Conservation (phyloP, 1,140 invertebrate species). For the Bacillus rossius region DNA sequence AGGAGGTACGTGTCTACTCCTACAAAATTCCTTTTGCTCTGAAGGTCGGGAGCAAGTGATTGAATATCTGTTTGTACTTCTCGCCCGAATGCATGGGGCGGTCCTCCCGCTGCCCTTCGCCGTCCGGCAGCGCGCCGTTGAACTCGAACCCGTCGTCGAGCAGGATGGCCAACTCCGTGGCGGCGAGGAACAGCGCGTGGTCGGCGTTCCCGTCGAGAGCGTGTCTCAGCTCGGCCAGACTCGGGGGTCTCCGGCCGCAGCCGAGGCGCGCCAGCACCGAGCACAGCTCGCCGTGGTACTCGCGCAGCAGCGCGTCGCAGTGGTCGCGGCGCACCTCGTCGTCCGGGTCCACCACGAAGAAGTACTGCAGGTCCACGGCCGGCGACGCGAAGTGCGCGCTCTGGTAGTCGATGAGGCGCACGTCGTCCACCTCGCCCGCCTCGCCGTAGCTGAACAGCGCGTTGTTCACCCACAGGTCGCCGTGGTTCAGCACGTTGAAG, state of each 20-base stretch:
- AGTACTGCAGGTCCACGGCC: constrained; percentile 23
- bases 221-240: constrained; percentile 33
- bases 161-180: not conserved
- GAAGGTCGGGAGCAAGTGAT: not conserved
- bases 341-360: constrained; percentile 19
- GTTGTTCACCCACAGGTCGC: constrained; percentile 21
- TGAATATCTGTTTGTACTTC: not conserved
- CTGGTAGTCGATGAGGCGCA: constrained; percentile 25
- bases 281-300: constrained; percentile 36
- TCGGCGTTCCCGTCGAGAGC: constrained; percentile 22
- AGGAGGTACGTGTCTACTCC: too few species aligned
- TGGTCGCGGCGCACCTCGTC: constrained; percentile 15
- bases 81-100: not conserved
- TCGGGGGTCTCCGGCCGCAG: constrained; percentile 40
- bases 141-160: not conserved
- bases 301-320: constrained; percentile 37
- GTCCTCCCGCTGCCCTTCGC: not conserved
- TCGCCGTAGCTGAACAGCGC: constrained; percentile 13
- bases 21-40: not conserved
- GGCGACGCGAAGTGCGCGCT: constrained; percentile 15
- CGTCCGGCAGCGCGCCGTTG: not conserved
- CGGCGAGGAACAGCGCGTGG: not conserved
- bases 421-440: not conserved
- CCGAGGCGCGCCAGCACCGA: constrained; percentile 36
- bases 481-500: constrained; percentile 16